Base-by-base conservation (phyloP, 2,797 vertebrate genomes). In the Muraenolepis orangiensis region DNA sequence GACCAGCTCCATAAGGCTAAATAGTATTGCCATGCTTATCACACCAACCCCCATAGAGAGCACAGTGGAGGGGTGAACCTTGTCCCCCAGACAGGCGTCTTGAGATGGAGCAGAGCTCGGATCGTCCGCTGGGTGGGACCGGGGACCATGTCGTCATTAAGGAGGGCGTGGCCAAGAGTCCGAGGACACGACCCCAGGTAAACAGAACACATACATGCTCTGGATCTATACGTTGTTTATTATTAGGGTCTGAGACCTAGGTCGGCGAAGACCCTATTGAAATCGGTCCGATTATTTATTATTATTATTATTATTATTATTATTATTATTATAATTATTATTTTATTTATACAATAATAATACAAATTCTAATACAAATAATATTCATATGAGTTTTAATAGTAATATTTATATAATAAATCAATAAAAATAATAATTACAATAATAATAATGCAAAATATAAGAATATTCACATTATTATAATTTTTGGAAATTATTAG, bases 101-200 rank as follows among this genome's bases (percentile, higher is more conserved):
- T 26, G n/a, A 67, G 13, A 67, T 67, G 66, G 30, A 67, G 66
- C 66, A 31, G n/a, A 26, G 12, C 57, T 64, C 66, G 18, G 4
- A 31, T 7, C 28, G 8, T 1, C 6, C 66, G 4, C 28, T 8
- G 66, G 29, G 12, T 6, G 66, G 6, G 2, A 18, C 28, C 66
- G 66, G 66, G 28, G 28, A 31, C 6, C 30, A 67, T 18, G 28
- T 4, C 26, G 13, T 3, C 29, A 14, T 4, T 34, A 12, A 26
- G 57, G 66, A 67, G 14, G 66, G 16, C 66, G 66, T 67, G 6
- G 28, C 66, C 29, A 18, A 8, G 1, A 31, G 29, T 68, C 10
- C n/a, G 0, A 11, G 38, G 0, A 77, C 18, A 30, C 74, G 8
- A 74, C 57, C 74, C 2, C n/a, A 67, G 86, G 87, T 88, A 80